Evolutionary conservation across 2,113 vertebrate species (phyloP).

Genomic region (Percopsis transmontana): DNA sequence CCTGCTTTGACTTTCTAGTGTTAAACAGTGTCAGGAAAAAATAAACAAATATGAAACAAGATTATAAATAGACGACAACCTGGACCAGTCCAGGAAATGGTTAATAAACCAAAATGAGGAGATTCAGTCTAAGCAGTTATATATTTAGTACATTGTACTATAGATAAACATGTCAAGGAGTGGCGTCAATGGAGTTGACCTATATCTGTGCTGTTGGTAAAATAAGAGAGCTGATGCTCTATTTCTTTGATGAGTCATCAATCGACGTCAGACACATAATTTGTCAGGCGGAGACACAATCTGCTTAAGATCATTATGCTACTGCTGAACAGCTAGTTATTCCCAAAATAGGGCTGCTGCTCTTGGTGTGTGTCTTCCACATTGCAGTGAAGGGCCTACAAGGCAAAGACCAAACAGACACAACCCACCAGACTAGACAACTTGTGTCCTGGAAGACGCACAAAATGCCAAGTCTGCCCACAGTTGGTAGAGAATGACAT

Average conservation of each 20-base stretch:
- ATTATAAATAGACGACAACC: too few species aligned
- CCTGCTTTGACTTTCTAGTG: too few species aligned
- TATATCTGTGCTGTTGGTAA: conserved; percentile 36
- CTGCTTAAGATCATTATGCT: conserved; percentile 55
- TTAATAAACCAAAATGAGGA: not conserved
- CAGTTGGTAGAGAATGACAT: conserved; percentile 61
- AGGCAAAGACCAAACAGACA: conserved; percentile 3
- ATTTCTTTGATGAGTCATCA: conserved; percentile 61
- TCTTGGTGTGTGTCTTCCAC: conserved; percentile 19
- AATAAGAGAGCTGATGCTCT: conserved; percentile 43
- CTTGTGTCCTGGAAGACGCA: conserved; percentile 27
- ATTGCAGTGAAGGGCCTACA: conserved; percentile 8
- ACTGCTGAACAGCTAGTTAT: conserved; percentile 46
- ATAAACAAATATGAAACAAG: too few species aligned
- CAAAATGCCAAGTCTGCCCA: conserved; percentile 45
- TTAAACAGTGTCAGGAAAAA: too few species aligned
- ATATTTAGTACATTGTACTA: conserved; percentile 25
- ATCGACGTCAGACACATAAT: conserved; percentile 50
- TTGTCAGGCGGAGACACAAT: conserved; percentile 30
- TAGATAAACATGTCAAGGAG: conserved; percentile 26
- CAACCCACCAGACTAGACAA: conserved; percentile 19
- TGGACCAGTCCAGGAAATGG: too few species aligned
- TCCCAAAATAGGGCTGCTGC: conserved; percentile 37
- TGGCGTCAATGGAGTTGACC: conserved; percentile 36
- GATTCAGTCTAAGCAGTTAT: conserved; percentile 17